These are phyloP conservation scores for Erynnis tages DNA, from an alignment of 2,888 invertebrate genomes.

Conservation along the genomic window DNA sequence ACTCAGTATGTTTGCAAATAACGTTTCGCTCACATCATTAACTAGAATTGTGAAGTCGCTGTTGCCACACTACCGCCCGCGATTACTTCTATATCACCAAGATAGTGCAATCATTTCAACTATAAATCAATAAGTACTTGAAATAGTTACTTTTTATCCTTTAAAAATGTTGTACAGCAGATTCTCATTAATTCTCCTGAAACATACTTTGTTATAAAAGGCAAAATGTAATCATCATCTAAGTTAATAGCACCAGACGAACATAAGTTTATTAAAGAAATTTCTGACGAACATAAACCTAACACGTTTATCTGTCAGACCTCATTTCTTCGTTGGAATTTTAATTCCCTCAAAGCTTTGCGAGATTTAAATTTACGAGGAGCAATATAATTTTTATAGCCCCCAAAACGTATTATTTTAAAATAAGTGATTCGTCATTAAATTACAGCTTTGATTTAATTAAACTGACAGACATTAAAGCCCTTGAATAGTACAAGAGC, in stretches of 20 bases:
- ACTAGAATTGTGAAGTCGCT: too few species aligned
- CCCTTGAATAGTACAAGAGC: slow-evolving; percentile 50
- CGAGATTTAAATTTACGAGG: slow-evolving; percentile 63
- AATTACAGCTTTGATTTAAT: slow-evolving; percentile 29
- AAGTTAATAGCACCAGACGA: slow-evolving; percentile 1
- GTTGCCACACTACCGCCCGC: too few species aligned
- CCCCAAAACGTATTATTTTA: slow-evolving; percentile 52
- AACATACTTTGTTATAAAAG: too few species aligned
- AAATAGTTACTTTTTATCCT: too few species aligned
- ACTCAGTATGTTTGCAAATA: neutral
- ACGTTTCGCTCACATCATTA: neutral
- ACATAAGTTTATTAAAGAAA: slow-evolving; percentile 16
- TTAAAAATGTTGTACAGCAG: too few species aligned
- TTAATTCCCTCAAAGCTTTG: slow-evolving; percentile 67
- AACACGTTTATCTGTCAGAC: slow-evolving; percentile 66
- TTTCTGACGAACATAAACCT: slow-evolving; percentile 56
- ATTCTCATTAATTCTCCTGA: too few species aligned
- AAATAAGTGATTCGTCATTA: slow-evolving; percentile 47
- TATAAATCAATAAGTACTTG: too few species aligned
- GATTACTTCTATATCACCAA: too few species aligned
- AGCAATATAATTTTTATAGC: slow-evolving; percentile 63
- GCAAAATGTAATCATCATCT: neutral
- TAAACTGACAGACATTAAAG: slow-evolving; percentile 43
- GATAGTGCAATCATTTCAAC: too few species aligned
- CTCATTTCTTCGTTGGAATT: slow-evolving; percentile 67